phyloP scores from a whole-genome alignment of 2,113 vertebrate genomes.

The Myotis lucifugus region DNA sequence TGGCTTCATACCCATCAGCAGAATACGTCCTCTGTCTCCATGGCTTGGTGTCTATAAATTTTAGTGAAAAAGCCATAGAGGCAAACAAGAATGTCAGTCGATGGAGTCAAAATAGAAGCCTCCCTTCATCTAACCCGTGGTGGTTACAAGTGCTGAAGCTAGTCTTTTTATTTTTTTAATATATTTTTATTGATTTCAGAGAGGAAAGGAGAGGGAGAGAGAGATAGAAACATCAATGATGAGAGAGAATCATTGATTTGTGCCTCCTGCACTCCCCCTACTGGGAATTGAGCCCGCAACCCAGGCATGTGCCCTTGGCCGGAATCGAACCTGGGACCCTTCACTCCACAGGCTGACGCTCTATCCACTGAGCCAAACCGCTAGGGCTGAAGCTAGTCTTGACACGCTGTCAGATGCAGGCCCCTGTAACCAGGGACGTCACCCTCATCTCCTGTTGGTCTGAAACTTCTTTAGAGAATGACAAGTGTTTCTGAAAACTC shows the following conservation, averaged over 20 bases:
- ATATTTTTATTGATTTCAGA: too few relatives aligned
- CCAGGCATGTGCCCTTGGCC: too few relatives aligned
- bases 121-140: background rate
- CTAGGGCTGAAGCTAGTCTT: background rate
- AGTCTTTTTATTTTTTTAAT: background rate
- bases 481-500: background rate
- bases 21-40: background rate
- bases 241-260: too few relatives aligned
- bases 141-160: background rate
- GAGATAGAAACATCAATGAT: too few relatives aligned
- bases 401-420: background rate
- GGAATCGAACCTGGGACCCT: too few relatives aligned
- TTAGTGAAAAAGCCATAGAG: background rate
- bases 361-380: too few relatives aligned
- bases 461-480: background rate
- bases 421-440: rapidly evolving
- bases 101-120: background rate
- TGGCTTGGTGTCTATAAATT: background rate
- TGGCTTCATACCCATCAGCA: background rate
- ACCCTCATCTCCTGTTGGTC: background rate
- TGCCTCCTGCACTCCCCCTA: too few relatives aligned
- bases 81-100: conserved; percentile 1
- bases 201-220: too few relatives aligned
- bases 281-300: too few relatives aligned
- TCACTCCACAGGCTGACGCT: too few relatives aligned